These are phyloP conservation scores for Centrocercus urophasianus DNA, from an alignment of 2,113 vertebrate species.

Conservation along the genomic window DNA sequence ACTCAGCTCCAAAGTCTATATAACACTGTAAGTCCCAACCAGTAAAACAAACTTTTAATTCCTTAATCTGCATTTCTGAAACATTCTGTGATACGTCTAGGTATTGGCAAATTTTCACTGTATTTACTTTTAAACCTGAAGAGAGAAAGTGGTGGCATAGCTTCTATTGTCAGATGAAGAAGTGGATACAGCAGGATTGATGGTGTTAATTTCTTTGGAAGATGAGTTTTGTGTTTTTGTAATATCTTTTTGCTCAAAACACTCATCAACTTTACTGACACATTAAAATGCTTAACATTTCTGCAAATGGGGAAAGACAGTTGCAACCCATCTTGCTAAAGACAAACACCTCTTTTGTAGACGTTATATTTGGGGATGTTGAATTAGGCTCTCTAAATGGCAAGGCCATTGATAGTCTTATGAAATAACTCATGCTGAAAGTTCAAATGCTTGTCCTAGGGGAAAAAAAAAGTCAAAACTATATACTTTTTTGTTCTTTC, in stretches of 20 bases:
- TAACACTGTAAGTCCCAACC: not conserved
- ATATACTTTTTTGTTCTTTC: not conserved
- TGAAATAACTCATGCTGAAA: not conserved
- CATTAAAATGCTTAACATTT: not conserved
- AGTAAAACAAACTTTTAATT: not conserved
- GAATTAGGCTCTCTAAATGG: not conserved
- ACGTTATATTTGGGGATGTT: accelerated
- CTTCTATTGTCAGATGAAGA: not conserved
- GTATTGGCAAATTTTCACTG: not conserved
- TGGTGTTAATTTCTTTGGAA: not conserved
- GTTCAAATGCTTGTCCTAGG: not conserved
- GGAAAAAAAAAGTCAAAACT: not conserved
- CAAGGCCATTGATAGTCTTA: not conserved
- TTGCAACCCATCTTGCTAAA: not conserved
- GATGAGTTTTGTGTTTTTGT: not conserved
- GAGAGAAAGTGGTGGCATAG: not conserved
- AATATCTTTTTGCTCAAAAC: accelerated
- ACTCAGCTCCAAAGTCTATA: not conserved
- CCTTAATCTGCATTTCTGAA: not conserved
- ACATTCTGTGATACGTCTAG: not conserved
- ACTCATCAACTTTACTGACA: not conserved
- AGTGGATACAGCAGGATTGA: not conserved
- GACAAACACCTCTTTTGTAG: not conserved
- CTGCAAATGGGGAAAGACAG: not conserved
- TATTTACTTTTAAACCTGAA: not conserved